A percentile compares a stretch with the other conserved stretches of the same genome.
phyloP scores from a whole-genome alignment of 2,113 vertebrate species.

The Engraulis encrasicolus region DNA sequence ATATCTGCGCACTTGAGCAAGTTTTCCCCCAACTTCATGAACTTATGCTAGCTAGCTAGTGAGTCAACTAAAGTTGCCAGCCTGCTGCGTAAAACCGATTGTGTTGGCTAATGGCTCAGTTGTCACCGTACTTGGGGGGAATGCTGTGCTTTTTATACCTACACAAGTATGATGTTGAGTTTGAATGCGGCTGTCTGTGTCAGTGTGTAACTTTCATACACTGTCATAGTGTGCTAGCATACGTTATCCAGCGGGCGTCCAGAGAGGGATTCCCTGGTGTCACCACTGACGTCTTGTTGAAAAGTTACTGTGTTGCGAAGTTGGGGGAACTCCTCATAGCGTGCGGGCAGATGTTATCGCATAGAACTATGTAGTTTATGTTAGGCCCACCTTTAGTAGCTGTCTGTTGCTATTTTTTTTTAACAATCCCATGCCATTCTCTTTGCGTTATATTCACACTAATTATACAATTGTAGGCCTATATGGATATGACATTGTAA shows the following conservation, averaged over 20 bases:
- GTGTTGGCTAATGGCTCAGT: conserved; percentile 8
- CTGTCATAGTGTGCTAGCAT: not conserved
- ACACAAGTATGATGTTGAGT: not conserved
- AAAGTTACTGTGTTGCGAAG: not conserved
- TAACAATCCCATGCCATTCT: no score
- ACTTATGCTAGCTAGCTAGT: not conserved
- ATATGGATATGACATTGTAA: no score
- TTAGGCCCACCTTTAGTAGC: no score
- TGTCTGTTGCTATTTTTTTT: no score
- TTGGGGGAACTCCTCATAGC: not conserved
- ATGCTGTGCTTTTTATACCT: not conserved
- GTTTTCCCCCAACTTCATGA: not conserved
- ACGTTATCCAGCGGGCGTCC: not conserved
- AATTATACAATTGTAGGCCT: no score
- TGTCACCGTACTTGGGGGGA: not conserved
- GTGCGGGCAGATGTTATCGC: not conserved
- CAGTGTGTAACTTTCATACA: not conserved
- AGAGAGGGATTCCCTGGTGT: not conserved
- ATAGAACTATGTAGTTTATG: not conserved
- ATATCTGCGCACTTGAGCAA: not conserved
- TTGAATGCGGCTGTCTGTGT: not conserved
- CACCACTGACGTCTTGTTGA: not conserved
- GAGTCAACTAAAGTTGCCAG: not conserved
- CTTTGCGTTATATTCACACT: no score
- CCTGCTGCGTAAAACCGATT: not conserved